Conservation (phyloP, 1,140 invertebrate genomes). For the Cyclargus thomasi region DNA sequence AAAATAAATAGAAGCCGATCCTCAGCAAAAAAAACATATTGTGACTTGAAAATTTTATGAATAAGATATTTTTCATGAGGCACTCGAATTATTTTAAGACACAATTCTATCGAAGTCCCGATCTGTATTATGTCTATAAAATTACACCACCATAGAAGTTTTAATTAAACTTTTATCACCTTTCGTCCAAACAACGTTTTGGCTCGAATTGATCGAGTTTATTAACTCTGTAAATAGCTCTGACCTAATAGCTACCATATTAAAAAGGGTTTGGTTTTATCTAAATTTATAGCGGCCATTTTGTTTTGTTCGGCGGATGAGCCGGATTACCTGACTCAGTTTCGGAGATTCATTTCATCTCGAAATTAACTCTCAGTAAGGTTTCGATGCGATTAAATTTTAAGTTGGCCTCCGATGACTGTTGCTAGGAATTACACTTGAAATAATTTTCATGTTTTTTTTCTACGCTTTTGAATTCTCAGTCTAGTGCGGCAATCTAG, state of each 20-base stretch:
- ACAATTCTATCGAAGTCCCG: no score
- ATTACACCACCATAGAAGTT: constrained; percentile 12
- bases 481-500: neutral
- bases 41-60: no score
- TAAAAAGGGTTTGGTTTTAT: constrained; percentile 33
- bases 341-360: constrained; percentile 5
- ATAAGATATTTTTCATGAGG: no score
- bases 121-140: neutral
- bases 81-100: no score
- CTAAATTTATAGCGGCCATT: constrained; percentile 31
- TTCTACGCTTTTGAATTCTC: neutral
- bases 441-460: neutral
- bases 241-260: constrained; percentile 31
- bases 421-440: neutral
- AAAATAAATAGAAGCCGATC: no score
- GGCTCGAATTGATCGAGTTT: constrained; percentile 34
- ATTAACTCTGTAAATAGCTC: constrained; percentile 33
- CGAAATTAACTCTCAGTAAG: neutral
- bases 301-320: constrained; percentile 31
- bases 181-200: constrained; percentile 11
- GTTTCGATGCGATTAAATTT: neutral
- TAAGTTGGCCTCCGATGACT: neutral
- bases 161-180: constrained; percentile 14
- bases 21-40: no score
- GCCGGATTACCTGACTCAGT: constrained; percentile 9